Percentiles rank a stretch among this genome's conserved stretches.
Conservation (phyloP, 1,140 invertebrate species). For the Lepidurus apus region DNA sequence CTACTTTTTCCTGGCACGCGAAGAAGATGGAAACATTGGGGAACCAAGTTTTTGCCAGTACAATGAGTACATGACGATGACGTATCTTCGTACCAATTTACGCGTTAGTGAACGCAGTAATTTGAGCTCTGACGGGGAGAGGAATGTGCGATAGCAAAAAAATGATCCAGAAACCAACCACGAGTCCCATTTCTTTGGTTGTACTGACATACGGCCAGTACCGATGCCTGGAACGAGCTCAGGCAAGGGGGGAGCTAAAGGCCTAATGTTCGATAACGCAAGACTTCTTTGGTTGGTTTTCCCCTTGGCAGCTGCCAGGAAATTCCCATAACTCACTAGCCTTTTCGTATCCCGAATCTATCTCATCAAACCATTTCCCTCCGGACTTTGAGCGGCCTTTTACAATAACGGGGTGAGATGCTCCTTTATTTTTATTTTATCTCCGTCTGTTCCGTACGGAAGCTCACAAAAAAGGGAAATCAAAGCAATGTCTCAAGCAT, state of each 20-base stretch:
- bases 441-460: not conserved
- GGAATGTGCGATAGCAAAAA: too few relatives aligned
- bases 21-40: too few relatives aligned
- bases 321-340: slow-evolving; percentile 13
- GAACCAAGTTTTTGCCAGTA: not conserved
- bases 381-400: slow-evolving; percentile 7
- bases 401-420: not conserved
- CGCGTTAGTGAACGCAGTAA: not conserved
- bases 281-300: not conserved
- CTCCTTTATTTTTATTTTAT: slow-evolving; percentile 12
- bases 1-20: not conserved
- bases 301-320: not conserved
- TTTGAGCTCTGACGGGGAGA: too few relatives aligned
- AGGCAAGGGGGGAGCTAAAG: not conserved
- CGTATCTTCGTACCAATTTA: not conserved
- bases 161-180: too few relatives aligned
- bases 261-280: slow-evolving; percentile 14
- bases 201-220: not conserved
- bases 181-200: not conserved
- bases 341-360: slow-evolving; percentile 8
- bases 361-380: slow-evolving; percentile 4
- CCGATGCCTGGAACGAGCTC: not conserved
- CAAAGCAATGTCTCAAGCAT: not conserved
- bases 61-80: not conserved
- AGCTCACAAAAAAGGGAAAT: not conserved